Percentiles rank a stretch among this genome's conserved stretches.
Conservation (phyloP, 1,140 invertebrate genomes). For the Penaeus chinensis region DNA sequence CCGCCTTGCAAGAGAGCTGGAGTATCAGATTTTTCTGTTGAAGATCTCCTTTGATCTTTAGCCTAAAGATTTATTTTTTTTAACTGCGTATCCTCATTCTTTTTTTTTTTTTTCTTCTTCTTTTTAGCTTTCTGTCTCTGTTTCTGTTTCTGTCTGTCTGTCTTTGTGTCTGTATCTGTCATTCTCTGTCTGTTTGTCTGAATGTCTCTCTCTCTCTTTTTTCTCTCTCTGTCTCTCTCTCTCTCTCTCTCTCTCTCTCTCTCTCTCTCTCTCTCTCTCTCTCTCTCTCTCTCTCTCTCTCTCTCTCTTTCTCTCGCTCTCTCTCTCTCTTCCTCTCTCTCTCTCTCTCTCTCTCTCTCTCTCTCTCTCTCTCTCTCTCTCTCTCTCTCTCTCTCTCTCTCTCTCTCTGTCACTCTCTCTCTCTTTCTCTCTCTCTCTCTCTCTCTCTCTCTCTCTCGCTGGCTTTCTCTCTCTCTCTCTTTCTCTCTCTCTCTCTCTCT, state of each 20-base stretch:
- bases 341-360: neutral
- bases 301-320: neutral
- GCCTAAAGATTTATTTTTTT: too few species aligned
- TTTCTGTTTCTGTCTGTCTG: too few species aligned
- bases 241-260: neutral
- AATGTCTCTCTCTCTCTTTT: slow-evolving; percentile 5
- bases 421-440: neutral
- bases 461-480: neutral
- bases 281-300: slow-evolving; percentile 18
- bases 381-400: slow-evolving; percentile 13
- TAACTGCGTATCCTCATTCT: too few species aligned
- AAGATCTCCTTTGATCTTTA: too few species aligned
- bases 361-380: neutral
- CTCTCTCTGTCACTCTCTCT: neutral
- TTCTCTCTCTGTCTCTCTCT: neutral
- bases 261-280: neutral
- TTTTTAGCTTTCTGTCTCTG: too few species aligned
- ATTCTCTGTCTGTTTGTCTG: too few species aligned
- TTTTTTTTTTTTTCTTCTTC: too few species aligned
- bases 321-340: neutral
- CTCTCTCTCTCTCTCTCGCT: neutral
- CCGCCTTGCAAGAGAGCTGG: too few species aligned
- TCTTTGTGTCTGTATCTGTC: neutral
- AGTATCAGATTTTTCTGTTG: too few species aligned
- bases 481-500: neutral